These are phyloP conservation scores for Epinotia ramella DNA, from an alignment of 2,888 invertebrate species.

Conservation along the genomic window DNA sequence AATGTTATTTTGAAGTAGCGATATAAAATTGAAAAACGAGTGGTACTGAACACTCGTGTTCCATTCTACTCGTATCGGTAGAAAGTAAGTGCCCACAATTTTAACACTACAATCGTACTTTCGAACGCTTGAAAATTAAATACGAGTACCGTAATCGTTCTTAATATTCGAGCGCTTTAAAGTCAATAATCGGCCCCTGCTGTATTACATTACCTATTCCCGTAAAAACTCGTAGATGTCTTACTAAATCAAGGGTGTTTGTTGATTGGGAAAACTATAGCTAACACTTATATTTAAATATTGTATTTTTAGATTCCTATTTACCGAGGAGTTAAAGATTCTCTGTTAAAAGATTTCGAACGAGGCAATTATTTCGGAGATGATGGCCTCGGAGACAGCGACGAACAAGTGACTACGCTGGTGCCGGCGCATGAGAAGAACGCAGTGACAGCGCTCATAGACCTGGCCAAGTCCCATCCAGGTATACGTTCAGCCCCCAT, in stretches of 20 bases:
- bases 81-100: too few species aligned
- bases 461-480: conserved; percentile 83
- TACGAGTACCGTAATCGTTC: too few species aligned
- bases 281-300: neutral
- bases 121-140: too few species aligned
- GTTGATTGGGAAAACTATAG: neutral
- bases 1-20: too few species aligned
- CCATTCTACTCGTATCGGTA: too few species aligned
- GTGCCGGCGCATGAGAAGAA: conserved; percentile 79
- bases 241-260: neutral
- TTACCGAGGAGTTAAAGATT: conserved; percentile 86
- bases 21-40: too few species aligned
- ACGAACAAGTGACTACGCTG: conserved; percentile 71
- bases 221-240: neutral
- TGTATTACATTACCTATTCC: neutral
- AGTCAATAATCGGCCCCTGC: neutral
- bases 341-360: conserved; percentile 71
- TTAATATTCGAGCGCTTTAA: too few species aligned
- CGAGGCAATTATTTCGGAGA: conserved; percentile 82
- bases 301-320: conserved; percentile 87
- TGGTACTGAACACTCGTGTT: too few species aligned
- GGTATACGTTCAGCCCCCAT: too few species aligned
- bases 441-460: conserved; percentile 86
- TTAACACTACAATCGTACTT: too few species aligned
- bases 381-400: conserved; percentile 90